phyloP scores from a whole-genome alignment of 2,113 vertebrate genomes.

The Microtus oregoni region DNA sequence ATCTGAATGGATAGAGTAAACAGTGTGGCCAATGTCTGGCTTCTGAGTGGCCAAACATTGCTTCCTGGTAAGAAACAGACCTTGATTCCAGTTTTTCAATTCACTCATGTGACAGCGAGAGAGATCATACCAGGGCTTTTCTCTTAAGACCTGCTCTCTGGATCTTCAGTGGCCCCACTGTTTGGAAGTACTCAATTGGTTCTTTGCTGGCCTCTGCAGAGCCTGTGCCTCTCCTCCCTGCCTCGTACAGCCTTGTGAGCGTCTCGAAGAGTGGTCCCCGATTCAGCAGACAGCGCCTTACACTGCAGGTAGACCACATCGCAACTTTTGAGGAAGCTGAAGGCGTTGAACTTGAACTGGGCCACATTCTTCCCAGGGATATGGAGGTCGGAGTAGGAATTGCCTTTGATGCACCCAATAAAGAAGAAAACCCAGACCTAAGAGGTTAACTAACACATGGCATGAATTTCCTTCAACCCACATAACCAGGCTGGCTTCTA shows the following conservation, averaged over 20 bases:
- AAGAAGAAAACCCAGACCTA: slow-evolving; percentile 20
- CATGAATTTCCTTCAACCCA: not conserved
- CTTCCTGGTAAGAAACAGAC: not conserved
- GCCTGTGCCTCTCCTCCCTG: slow-evolving; percentile 80
- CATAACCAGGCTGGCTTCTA: not conserved
- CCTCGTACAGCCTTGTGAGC: slow-evolving; percentile 73
- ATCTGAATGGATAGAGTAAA: not conserved
- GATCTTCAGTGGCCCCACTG: slow-evolving; percentile 84
- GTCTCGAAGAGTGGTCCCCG: slow-evolving; percentile 78
- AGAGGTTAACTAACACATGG: not conserved
- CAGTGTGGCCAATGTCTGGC: not conserved
- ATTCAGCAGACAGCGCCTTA: slow-evolving; percentile 86
- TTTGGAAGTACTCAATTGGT: slow-evolving; percentile 6
- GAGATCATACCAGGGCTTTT: not conserved
- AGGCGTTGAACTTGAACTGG: slow-evolving; percentile 86
- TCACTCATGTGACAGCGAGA: not conserved
- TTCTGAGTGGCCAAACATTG: not conserved
- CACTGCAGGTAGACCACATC: slow-evolving; percentile 88
- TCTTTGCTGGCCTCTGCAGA: not conserved
- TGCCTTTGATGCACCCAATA: slow-evolving; percentile 88
- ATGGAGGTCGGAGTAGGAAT: slow-evolving; percentile 75
- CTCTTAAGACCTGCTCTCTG: not conserved
- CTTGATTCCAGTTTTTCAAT: not conserved
- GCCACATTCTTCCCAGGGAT: slow-evolving; percentile 26
- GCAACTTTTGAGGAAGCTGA: slow-evolving; percentile 84